These are phyloP conservation scores for Callionymus lyra DNA, from an alignment of 2,113 vertebrate genomes.

Conservation along the genomic window DNA sequence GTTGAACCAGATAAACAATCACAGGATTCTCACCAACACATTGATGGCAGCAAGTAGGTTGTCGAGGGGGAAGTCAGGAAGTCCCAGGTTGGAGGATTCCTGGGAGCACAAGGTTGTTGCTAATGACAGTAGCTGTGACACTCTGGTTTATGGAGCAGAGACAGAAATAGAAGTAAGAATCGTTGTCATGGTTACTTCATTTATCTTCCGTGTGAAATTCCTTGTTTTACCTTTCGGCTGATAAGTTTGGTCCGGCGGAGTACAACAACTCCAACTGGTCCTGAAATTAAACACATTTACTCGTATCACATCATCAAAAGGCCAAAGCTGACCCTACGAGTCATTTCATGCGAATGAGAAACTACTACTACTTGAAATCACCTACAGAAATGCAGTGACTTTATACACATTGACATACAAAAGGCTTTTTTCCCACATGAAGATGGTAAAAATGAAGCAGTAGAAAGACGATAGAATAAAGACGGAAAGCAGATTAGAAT, in stretches of 20 bases:
- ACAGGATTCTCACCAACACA: conserved; percentile 74
- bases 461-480: no score
- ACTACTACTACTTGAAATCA: no score
- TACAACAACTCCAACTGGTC: conserved; percentile 88
- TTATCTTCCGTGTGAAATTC: no score
- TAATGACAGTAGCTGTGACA: conserved; percentile 89
- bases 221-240: conserved; percentile 86
- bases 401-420: no score
- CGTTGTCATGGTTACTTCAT: no score
- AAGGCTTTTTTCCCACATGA: no score
- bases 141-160: conserved; percentile 50
- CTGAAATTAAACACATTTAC: conserved; percentile 49
- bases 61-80: conserved; percentile 95
- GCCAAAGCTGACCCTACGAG: neutral
- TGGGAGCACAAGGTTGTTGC: conserved; percentile 90
- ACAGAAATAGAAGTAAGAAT: neutral
- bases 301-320: no score
- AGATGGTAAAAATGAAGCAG: no score
- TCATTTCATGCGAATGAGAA: no score
- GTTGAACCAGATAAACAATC: no score
- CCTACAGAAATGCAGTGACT: no score
- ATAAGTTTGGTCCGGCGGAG: conserved; percentile 73
- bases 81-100: conserved; percentile 82
- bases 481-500: no score
- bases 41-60: conserved; percentile 76